A percentile compares a stretch with the other conserved stretches of the same genome.
Conservation (phyloP, 2,888 invertebrate genomes). For the Acanthoscelides obtectus region DNA sequence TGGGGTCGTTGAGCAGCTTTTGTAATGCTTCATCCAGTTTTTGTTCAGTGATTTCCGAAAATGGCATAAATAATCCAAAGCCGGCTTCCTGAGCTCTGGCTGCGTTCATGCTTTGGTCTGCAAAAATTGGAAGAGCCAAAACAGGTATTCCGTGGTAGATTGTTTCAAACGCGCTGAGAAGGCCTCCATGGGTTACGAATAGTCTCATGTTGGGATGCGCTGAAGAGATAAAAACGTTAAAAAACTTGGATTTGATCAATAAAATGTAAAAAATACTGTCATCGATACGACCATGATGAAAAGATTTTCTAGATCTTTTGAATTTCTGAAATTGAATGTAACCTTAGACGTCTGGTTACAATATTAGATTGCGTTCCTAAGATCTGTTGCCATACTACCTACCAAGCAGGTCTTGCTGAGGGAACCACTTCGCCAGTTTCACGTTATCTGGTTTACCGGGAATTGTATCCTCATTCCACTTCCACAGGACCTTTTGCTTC, state of each 20-base stretch:
- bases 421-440: slow-evolving; percentile 36
- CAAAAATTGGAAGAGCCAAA: slow-evolving; percentile 51
- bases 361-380: too few species aligned
- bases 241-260: too few species aligned
- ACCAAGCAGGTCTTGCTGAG: slow-evolving; percentile 45
- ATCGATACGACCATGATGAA: too few species aligned
- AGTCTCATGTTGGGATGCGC: slow-evolving; percentile 53
- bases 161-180: slow-evolving; percentile 55
- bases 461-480: slow-evolving; percentile 51
- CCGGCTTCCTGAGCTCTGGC: slow-evolving; percentile 42
- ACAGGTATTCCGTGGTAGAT: slow-evolving; percentile 50
- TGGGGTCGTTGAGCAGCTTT: slow-evolving; percentile 46
- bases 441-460: slow-evolving; percentile 42
- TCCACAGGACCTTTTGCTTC: slow-evolving; percentile 63
- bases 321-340: too few species aligned
- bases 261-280: too few species aligned
- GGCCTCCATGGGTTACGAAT: slow-evolving; percentile 58
- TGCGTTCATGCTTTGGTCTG: slow-evolving; percentile 51
- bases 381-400: too few species aligned
- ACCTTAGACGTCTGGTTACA: too few species aligned
- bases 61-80: slow-evolving; percentile 35
- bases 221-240: slow-evolving; percentile 28
- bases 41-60: slow-evolving; percentile 46
- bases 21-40: slow-evolving; percentile 40
- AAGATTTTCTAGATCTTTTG: too few species aligned